Evolutionary conservation across 2,113 vertebrate genomes (phyloP).

Genomic region (Dicrurus megarhynchus): DNA sequence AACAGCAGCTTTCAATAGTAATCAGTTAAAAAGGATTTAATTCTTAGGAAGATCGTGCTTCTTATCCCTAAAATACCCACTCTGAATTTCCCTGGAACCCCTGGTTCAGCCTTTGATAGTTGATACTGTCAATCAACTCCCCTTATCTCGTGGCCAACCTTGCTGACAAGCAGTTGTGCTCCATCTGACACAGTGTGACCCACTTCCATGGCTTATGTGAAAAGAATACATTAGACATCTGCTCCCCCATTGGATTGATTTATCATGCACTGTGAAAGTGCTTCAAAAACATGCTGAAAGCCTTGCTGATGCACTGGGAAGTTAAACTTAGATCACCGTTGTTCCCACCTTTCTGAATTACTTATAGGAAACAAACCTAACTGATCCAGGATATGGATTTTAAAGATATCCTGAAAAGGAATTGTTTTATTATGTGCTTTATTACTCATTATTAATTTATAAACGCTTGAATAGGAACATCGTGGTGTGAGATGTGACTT

Average conservation of each 20-base stretch:
- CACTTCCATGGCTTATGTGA: neutral
- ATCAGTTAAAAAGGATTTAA: neutral
- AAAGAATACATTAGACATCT: slow-evolving; percentile 44
- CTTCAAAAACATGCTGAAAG: neutral
- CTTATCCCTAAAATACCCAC: neutral
- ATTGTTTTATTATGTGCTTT: neutral
- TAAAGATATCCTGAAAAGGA: neutral
- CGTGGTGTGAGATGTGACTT: neutral
- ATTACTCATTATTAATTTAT: neutral
- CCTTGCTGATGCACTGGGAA: neutral
- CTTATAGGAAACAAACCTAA: neutral
- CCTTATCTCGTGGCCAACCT: neutral
- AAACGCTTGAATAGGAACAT: neutral
- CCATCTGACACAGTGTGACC: neutral
- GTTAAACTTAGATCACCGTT: neutral
- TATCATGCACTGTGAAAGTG: neutral
- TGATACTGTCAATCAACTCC: neutral
- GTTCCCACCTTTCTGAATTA: neutral
- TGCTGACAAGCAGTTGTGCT: slow-evolving; percentile 2
- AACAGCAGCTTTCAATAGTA: neutral
- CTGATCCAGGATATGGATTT: neutral
- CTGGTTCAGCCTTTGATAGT: neutral
- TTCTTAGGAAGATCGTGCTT: neutral
- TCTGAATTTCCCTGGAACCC: neutral
- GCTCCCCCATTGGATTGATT: slow-evolving; percentile 15